phyloP scores from a whole-genome alignment of 2,888 invertebrate species.

The Pseudococcus longispinus region DNA sequence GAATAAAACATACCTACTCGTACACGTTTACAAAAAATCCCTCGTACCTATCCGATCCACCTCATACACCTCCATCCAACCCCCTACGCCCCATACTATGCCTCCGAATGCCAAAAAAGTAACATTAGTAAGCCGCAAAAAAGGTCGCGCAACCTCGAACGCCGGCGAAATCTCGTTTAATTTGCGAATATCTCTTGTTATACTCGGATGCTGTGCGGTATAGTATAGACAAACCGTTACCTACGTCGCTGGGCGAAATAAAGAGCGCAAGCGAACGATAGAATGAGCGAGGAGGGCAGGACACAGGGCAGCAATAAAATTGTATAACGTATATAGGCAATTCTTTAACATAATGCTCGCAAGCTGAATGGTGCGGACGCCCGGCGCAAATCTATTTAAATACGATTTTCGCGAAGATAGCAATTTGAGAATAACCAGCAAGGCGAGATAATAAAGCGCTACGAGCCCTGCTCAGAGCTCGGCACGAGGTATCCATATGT shows the following conservation, averaged over 20 bases:
- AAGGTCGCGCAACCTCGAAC: slow-evolving; percentile 24
- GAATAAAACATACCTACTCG: too few relatives aligned
- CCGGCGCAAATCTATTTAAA: slow-evolving; percentile 26
- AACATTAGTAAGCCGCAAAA: not conserved
- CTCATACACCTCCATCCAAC: not conserved
- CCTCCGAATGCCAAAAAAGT: not conserved
- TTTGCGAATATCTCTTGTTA: not conserved
- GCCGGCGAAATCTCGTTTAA: not conserved
- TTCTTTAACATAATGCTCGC: slow-evolving; percentile 7
- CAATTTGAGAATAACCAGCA: not conserved
- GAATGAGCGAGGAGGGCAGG: not conserved
- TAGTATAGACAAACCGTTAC: not conserved
- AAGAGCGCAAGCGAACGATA: not conserved
- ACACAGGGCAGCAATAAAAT: not conserved
- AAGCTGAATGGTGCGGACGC: not conserved
- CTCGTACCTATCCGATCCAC: not conserved
- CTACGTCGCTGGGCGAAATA: not conserved
- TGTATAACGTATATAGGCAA: not conserved
- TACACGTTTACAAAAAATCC: not conserved
- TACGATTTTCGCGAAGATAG: slow-evolving; percentile 14
- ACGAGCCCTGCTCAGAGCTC: not conserved
- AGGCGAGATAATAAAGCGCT: slow-evolving; percentile 11
- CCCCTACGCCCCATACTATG: too few relatives aligned
- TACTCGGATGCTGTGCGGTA: not conserved
- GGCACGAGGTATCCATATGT: not conserved